These are phyloP conservation scores for Betta splendens DNA, from an alignment of 2,797 vertebrate genomes.

Conservation along the genomic window DNA sequence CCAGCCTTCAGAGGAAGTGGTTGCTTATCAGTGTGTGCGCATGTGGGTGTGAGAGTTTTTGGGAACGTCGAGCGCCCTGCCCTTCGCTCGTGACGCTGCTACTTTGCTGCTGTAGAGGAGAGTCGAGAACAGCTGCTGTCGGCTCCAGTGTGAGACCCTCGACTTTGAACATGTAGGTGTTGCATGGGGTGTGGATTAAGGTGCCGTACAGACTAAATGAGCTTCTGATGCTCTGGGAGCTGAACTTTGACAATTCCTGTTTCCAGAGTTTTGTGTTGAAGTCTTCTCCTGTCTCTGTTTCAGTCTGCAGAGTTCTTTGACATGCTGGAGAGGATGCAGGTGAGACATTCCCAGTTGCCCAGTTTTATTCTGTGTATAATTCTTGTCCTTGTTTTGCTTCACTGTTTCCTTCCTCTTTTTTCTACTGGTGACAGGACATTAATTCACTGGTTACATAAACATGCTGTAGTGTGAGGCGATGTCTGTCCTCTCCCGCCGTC, in stretches of 20 bases:
- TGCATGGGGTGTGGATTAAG: slow-evolving; percentile 27
- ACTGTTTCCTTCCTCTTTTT: slow-evolving; percentile 3
- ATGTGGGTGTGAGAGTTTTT: slow-evolving; percentile 46
- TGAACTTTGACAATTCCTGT: too few relatives aligned
- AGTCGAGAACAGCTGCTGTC: slow-evolving; percentile 12
- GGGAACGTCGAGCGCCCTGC: not conserved
- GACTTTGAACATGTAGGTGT: slow-evolving; percentile 2
- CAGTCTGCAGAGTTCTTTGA: slow-evolving; percentile 99
- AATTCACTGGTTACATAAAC: not conserved
- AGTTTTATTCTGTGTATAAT: not conserved
- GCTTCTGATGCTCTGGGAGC: not conserved
- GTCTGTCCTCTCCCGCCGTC: slow-evolving; percentile 8
- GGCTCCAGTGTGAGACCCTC: slow-evolving; percentile 18
- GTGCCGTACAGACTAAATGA: slow-evolving; percentile 1
- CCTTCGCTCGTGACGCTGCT: slow-evolving; percentile 31
- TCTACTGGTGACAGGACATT: not conserved
- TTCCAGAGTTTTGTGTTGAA: not conserved
- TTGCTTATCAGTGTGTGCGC: slow-evolving; percentile 53
- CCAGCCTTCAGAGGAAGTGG: slow-evolving; percentile 54
- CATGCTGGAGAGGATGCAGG: slow-evolving; percentile 99
- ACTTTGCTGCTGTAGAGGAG: slow-evolving; percentile 14
- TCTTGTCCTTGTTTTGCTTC: not conserved
- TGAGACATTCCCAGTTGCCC: slow-evolving; percentile 64
- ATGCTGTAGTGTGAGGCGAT: not conserved
- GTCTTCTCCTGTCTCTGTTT: slow-evolving; percentile 58